Evolutionary conservation across 2,113 vertebrate genomes (phyloP).

Genomic region (Psammodynastes pulverulentus): DNA sequence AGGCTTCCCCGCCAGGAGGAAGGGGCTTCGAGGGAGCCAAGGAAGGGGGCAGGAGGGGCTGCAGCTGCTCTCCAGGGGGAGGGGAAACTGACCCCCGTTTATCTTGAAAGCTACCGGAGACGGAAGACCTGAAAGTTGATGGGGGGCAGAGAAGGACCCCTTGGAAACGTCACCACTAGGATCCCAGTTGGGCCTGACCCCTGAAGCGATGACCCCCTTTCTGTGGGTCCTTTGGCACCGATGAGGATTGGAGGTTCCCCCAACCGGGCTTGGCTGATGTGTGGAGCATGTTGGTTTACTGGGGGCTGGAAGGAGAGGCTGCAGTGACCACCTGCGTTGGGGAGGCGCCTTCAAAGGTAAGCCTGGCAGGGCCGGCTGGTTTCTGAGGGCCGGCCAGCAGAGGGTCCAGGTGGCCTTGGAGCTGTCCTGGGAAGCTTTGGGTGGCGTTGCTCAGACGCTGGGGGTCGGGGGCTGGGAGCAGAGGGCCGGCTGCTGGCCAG

Average conservation of each 20-base stretch:
- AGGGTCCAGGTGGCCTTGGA: not conserved
- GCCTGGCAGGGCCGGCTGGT: not conserved
- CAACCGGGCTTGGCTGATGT: not conserved
- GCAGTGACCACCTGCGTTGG: not conserved
- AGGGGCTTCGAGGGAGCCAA: constrained; percentile 24
- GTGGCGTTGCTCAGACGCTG: not conserved
- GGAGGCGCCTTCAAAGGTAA: not conserved
- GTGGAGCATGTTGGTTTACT: not conserved
- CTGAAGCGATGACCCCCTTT: constrained; percentile 3
- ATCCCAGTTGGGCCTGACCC: not conserved
- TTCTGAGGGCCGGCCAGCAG: not conserved
- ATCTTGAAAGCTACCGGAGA: constrained; percentile 55
- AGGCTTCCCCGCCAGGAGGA: constrained; percentile 19
- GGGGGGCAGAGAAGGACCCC: not conserved
- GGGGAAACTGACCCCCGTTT: constrained; percentile 40
- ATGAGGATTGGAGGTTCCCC: not conserved
- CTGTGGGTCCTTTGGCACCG: not conserved
- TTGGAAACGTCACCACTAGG: not conserved
- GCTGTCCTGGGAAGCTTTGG: not conserved
- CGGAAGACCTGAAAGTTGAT: constrained; percentile 37
- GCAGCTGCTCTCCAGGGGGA: constrained; percentile 24
- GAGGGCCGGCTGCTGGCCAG: not conserved
- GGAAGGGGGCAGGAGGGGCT: constrained; percentile 23
- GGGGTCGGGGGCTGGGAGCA: not conserved
- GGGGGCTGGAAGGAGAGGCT: not conserved